Conservation (phyloP, 2,797 vertebrate species). For the Helostoma temminkii region DNA sequence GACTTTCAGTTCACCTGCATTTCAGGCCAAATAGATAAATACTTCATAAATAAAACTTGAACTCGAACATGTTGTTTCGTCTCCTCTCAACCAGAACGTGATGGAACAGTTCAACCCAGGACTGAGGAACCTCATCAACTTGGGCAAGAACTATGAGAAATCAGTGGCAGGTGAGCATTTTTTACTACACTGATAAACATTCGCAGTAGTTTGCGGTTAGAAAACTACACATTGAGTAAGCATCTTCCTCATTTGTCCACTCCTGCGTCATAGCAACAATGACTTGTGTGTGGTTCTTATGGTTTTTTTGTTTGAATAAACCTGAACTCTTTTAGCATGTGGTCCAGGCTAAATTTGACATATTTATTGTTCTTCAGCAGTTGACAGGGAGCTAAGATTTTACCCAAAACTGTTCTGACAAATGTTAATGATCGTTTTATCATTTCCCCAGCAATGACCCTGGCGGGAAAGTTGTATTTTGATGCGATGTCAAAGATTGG, state of each 20-base stretch:
- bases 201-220: neutral
- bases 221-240: constrained; percentile 4
- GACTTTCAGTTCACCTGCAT: no score
- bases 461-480: constrained; percentile 95
- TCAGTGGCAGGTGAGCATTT: constrained; percentile 92
- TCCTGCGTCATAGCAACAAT: neutral
- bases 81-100: constrained; percentile 88
- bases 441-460: constrained; percentile 89
- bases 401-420: constrained; percentile 9
- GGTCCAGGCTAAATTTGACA: neutral
- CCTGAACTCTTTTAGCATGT: neutral
- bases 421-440: constrained; percentile 54
- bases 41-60: neutral
- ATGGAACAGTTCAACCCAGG: constrained; percentile 99
- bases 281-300: neutral
- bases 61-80: constrained; percentile 18
- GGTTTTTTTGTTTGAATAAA: neutral
- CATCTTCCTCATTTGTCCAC: neutral
- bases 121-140: constrained; percentile 95
- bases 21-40: no score
- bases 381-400: neutral
- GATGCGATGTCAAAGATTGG: constrained; percentile 96
- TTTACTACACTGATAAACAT: neutral
- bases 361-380: constrained; percentile 11
- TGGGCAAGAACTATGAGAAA: constrained; percentile 99